phyloP scores from a whole-genome alignment of 2,888 invertebrate species.

The Netelia melanura region DNA sequence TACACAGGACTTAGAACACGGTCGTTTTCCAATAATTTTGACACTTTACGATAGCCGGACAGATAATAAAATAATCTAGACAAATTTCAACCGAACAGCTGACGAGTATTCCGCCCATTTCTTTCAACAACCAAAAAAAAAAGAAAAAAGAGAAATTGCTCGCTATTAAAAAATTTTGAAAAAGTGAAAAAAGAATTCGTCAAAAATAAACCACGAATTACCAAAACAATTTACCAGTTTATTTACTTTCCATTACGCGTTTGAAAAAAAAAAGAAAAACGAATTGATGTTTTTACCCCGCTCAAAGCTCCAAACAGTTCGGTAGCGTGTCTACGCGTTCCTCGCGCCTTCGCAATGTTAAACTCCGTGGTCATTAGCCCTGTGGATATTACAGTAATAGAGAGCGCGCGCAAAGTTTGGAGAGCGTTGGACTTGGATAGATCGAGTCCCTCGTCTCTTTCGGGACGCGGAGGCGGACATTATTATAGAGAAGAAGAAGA shows the following conservation, averaged over 20 bases:
- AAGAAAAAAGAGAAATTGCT: background rate
- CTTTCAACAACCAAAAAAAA: background rate
- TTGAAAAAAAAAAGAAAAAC: background rate
- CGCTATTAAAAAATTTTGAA: background rate
- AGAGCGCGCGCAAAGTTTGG: conserved; percentile 32
- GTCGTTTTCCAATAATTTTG: conserved; percentile 25
- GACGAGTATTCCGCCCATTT: background rate
- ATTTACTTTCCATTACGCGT: background rate
- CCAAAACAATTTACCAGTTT: conserved; percentile 13
- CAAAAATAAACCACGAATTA: background rate
- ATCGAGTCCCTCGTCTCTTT: conserved; percentile 26
- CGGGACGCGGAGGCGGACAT: conserved; percentile 36
- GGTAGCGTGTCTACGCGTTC: background rate
- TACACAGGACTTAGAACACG: conserved; percentile 32
- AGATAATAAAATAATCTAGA: conserved; percentile 19
- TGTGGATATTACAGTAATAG: conserved; percentile 31
- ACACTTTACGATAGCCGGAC: background rate
- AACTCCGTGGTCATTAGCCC: conserved; percentile 57
- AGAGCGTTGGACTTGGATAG: conserved; percentile 52
- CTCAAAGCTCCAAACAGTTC: background rate
- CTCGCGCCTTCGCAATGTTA: conserved; percentile 5
- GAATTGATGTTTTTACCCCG: background rate
- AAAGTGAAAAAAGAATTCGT: background rate
- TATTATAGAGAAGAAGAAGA: background rate
- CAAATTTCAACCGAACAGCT: background rate